phyloP scores from a whole-genome alignment of 2,888 invertebrate genomes.

The Flexamia atlantica region DNA sequence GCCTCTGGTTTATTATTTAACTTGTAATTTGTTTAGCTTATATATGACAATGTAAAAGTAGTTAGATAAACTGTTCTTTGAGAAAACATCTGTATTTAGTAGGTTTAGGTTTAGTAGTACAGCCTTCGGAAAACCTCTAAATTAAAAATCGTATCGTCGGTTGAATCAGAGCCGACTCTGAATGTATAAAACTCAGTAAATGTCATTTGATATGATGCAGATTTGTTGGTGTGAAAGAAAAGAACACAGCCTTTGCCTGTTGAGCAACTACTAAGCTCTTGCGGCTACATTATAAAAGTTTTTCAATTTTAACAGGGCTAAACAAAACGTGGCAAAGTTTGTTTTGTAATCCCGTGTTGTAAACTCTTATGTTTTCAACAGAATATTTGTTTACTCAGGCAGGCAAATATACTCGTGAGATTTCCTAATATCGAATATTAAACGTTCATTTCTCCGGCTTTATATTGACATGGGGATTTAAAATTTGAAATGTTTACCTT shows the following conservation, averaged over 20 bases:
- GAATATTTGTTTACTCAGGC: neutral
- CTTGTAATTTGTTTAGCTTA: too few relatives aligned
- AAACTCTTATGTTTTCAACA: neutral
- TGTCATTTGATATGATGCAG: too few relatives aligned
- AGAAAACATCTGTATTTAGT: too few relatives aligned
- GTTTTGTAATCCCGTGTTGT: neutral
- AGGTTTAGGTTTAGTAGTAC: too few relatives aligned
- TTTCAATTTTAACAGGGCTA: constrained; percentile 43
- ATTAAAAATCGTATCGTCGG: too few relatives aligned
- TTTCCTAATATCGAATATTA: neutral
- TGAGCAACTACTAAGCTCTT: neutral
- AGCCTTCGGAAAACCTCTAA: too few relatives aligned
- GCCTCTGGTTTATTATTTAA: too few relatives aligned
- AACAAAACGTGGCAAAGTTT: constrained; percentile 18
- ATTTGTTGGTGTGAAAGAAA: neutral
- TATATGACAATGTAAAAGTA: too few relatives aligned
- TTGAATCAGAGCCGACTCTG: too few relatives aligned
- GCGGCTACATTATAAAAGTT: constrained; percentile 26
- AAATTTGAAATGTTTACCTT: too few relatives aligned
- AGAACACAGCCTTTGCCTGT: neutral
- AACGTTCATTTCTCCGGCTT: neutral
- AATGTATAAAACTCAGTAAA: too few relatives aligned
- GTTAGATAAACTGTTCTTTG: too few relatives aligned
- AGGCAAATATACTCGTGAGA: neutral
- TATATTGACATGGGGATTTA: neutral